These are phyloP conservation scores for Datnioides undecimradiatus DNA, from an alignment of 2,113 vertebrate species.

Conservation along the genomic window DNA sequence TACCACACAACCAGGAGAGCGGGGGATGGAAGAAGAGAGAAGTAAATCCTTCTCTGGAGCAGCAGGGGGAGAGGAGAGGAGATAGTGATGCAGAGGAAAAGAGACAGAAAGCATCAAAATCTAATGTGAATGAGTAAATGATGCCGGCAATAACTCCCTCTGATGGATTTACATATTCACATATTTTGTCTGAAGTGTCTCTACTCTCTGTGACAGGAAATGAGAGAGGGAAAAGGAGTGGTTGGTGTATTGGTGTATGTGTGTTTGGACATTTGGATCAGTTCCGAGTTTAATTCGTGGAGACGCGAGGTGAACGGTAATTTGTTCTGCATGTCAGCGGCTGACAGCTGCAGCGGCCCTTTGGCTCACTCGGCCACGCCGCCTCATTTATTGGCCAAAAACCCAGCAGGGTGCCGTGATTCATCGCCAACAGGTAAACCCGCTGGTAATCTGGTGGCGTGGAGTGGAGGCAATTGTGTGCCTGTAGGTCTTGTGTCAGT, in stretches of 20 bases:
- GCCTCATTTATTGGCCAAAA: conserved; percentile 46
- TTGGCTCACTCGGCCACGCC: conserved; percentile 25
- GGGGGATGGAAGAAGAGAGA: conserved; percentile 11
- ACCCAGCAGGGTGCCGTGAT: conserved; percentile 24
- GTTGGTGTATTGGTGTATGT: not conserved
- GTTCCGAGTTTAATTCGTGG: conserved; percentile 40
- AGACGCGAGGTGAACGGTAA: conserved; percentile 49
- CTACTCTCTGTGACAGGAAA: conserved; percentile 14
- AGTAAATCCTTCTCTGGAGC: conserved; percentile 27
- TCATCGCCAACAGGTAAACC: conserved; percentile 43
- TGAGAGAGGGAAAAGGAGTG: conserved; percentile 16
- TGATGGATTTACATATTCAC: conserved; percentile 45
- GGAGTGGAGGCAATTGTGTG: not conserved
- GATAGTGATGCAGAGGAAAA: not conserved
- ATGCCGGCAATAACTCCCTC: conserved; percentile 19
- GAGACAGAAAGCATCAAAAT: conserved; percentile 1
- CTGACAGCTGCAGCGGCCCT: conserved; percentile 54
- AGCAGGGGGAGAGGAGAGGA: not conserved
- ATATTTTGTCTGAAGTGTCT: conserved; percentile 8
- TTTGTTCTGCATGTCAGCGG: conserved; percentile 63
- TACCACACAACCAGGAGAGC: conserved; percentile 27
- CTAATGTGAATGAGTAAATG: conserved; percentile 11
- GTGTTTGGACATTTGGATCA: conserved; percentile 21
- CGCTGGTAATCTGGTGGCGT: not conserved
- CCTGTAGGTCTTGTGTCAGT: not conserved